Percentiles rank a stretch among this genome's conserved stretches.
Evolutionary conservation across 2,113 vertebrate genomes (phyloP).

Genomic region (Rhea pennata): DNA sequence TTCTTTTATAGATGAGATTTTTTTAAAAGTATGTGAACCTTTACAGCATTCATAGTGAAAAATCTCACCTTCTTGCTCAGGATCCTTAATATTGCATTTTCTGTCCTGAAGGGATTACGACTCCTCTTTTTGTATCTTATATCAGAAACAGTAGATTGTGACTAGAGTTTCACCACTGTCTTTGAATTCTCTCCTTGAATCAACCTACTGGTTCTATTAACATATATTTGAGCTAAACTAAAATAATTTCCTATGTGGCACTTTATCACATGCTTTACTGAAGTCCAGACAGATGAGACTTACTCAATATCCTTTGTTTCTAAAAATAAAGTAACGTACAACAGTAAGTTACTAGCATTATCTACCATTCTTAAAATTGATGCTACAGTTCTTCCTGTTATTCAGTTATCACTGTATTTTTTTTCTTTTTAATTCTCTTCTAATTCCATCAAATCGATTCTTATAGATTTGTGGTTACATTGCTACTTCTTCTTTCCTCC

Average conservation of each 20-base stretch:
- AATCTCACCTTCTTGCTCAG: neutral
- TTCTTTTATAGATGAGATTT: neutral
- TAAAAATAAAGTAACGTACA: neutral
- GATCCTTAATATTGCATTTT: neutral
- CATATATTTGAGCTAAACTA: neutral
- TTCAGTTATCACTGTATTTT: neutral
- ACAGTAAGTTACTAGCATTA: neutral
- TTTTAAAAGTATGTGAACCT: fast-evolving
- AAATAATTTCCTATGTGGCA: neutral
- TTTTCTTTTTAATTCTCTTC: neutral
- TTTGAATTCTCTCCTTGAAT: neutral
- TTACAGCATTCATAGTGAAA: neutral
- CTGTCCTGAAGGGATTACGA: neutral
- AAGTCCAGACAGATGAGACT: neutral
- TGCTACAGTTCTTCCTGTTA: neutral
- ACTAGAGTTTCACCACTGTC: neutral
- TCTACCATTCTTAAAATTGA: neutral
- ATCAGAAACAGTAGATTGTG: neutral
- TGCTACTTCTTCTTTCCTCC: neutral
- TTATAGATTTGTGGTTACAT: neutral
- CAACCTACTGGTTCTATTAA: neutral
- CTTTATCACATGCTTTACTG: neutral
- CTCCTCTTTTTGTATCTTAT: neutral
- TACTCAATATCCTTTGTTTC: neutral
- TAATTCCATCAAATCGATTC: neutral